phyloP scores from a whole-genome alignment of 2,113 vertebrate genomes.

The Xiphophorus couchianus region DNA sequence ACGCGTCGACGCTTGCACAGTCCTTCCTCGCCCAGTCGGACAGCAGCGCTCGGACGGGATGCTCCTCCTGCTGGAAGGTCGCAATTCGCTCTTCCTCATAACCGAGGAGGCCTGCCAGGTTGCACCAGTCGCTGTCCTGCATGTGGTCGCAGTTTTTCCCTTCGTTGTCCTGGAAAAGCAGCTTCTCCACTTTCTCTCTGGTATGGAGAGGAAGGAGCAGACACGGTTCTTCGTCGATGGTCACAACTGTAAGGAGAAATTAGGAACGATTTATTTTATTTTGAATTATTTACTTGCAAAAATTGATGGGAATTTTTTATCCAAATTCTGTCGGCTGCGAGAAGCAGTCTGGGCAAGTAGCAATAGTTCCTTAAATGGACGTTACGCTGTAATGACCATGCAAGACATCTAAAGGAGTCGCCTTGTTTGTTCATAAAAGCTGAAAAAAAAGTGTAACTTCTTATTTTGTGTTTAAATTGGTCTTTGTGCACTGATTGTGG shows the following conservation, averaged over 20 bases:
- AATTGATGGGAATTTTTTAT: no score
- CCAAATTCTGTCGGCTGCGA: neutral
- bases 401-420: neutral
- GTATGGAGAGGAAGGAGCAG: constrained; percentile 85
- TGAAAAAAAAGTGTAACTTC: neutral
- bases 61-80: constrained; percentile 86
- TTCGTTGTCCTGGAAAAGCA: constrained; percentile 79
- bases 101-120: constrained; percentile 90
- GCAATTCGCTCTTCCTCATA: constrained; percentile 91
- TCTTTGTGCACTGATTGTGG: neutral
- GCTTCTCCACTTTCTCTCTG: constrained; percentile 91
- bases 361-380: no score
- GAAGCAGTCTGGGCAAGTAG: neutral
- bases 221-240: constrained; percentile 84
- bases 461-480: neutral
- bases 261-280: neutral
- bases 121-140: constrained; percentile 90
- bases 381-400: neutral
- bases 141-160: constrained; percentile 65
- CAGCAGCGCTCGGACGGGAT: constrained; percentile 87
- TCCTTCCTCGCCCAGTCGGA: constrained; percentile 90
- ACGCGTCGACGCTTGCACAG: constrained; percentile 86
- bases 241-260: constrained; percentile 76
- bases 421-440: neutral
- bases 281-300: neutral